A percentile compares a stretch with the other conserved stretches of the same genome.
phyloP scores from a whole-genome alignment of 2,888 invertebrate species.

The Dione juno region DNA sequence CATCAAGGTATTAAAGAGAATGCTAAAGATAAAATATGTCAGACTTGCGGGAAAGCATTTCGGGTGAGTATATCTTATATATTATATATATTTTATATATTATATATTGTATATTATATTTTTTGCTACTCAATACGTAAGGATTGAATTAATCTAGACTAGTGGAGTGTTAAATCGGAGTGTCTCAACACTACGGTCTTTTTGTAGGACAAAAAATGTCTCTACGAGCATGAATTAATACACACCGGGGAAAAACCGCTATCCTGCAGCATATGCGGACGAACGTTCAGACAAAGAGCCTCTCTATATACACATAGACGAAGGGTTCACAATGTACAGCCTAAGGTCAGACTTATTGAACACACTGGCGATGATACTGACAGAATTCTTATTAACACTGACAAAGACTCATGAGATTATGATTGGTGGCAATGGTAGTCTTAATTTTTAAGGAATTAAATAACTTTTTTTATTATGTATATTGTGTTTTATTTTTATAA shows the following conservation, averaged over 20 bases:
- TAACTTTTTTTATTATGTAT: too few relatives aligned
- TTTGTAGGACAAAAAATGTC: slow-evolving; percentile 24
- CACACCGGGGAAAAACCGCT: slow-evolving; percentile 69
- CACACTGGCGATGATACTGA: neutral
- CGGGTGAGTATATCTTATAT: slow-evolving; percentile 56
- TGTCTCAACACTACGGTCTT: too few relatives aligned
- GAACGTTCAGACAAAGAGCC: slow-evolving; percentile 65
- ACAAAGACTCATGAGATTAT: too few relatives aligned
- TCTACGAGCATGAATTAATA: slow-evolving; percentile 65
- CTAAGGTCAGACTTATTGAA: slow-evolving; percentile 36
- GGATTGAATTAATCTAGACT: neutral
- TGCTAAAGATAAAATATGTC: slow-evolving; percentile 63
- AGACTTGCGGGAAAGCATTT: slow-evolving; percentile 69
- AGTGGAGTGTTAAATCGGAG: too few relatives aligned
- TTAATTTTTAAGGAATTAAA: too few relatives aligned
- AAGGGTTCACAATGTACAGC: slow-evolving; percentile 57
- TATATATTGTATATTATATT: too few relatives aligned
- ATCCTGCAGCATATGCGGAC: slow-evolving; percentile 65
- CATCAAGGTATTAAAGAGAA: slow-evolving; percentile 65
- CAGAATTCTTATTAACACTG: neutral
- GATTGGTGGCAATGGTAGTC: too few relatives aligned
- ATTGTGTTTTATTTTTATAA: too few relatives aligned
- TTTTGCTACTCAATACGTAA: neutral
- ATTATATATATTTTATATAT: too few relatives aligned
- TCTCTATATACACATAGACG: slow-evolving; percentile 63